A percentile compares a stretch with the other conserved stretches of the same genome.
These are phyloP conservation scores for Oryzias woworae DNA, from an alignment of 2,113 vertebrate species.

Conservation along the genomic window DNA sequence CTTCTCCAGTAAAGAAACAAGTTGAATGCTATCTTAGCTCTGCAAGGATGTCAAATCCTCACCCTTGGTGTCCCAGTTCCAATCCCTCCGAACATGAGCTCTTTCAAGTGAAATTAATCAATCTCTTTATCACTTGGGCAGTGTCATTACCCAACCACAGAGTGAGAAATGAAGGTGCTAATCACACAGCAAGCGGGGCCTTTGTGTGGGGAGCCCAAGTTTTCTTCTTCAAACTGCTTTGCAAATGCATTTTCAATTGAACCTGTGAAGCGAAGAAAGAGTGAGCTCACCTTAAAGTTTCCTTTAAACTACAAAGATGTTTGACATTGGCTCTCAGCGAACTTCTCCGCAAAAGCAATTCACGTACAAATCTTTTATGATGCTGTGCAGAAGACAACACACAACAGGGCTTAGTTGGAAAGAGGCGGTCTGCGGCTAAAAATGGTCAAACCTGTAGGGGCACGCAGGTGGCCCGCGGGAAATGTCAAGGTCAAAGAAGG, in stretches of 20 bases:
- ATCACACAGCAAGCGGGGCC: conserved; percentile 76
- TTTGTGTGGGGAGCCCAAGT: conserved; percentile 53
- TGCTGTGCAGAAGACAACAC: too few relatives aligned
- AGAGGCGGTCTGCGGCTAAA: too few relatives aligned
- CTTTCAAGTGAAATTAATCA: conserved; percentile 96
- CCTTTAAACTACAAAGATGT: background rate
- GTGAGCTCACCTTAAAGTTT: conserved; percentile 39
- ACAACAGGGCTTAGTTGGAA: too few relatives aligned
- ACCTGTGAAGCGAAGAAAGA: conserved; percentile 38
- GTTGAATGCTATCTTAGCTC: conserved; percentile 36
- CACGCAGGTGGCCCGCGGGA: too few relatives aligned
- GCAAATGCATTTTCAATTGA: conserved; percentile 54
- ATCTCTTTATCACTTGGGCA: conserved; percentile 91
- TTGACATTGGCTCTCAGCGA: conserved; percentile 7
- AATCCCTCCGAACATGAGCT: conserved; percentile 85
- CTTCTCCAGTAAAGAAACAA: conserved; percentile 59
- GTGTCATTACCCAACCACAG: conserved; percentile 92
- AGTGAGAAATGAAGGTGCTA: conserved; percentile 92
- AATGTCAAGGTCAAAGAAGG: too few relatives aligned
- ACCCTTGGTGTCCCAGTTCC: conserved; percentile 66
- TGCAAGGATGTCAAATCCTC: conserved; percentile 60
- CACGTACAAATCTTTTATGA: too few relatives aligned
- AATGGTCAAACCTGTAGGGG: too few relatives aligned
- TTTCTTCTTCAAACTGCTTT: conserved; percentile 56
- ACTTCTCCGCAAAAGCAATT: background rate